Conservation (phyloP, 2,113 vertebrate species). For the Sorex araneus region DNA sequence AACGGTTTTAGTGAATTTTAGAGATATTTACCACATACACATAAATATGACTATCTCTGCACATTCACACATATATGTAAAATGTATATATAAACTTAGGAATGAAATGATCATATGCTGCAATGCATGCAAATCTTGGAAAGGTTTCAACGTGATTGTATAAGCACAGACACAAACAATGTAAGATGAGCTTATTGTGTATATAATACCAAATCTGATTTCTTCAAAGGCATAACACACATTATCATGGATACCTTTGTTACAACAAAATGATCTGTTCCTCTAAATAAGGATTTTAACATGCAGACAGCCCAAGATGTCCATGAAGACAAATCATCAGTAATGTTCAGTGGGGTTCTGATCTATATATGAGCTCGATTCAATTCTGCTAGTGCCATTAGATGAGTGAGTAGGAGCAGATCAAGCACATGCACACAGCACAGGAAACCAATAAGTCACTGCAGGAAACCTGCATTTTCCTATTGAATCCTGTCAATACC, state of each 20-base stretch:
- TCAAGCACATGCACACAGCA: neutral
- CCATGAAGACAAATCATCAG: slow-evolving; percentile 31
- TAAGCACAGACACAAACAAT: neutral
- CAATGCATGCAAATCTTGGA: neutral
- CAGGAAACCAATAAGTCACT: slow-evolving; percentile 26
- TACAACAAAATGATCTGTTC: slow-evolving; percentile 15
- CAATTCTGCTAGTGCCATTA: neutral
- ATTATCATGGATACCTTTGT: neutral
- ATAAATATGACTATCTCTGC: neutral
- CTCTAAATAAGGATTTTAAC: slow-evolving; percentile 53
- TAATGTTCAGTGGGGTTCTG: neutral
- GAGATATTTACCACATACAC: neutral
- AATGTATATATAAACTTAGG: neutral
- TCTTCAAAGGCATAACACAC: neutral
- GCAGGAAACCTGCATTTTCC: slow-evolving; percentile 11
- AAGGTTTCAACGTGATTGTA: neutral
- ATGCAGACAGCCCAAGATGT: neutral
- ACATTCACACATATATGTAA: neutral
- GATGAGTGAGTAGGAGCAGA: neutral
- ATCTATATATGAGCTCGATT: slow-evolving; percentile 19
- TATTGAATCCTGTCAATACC: neutral
- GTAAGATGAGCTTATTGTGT: neutral
- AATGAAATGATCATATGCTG: neutral
- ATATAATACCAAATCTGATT: neutral
- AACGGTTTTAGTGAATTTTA: neutral